phyloP scores from a whole-genome alignment of 2,113 vertebrate genomes.

The Tamias sibiricus region DNA sequence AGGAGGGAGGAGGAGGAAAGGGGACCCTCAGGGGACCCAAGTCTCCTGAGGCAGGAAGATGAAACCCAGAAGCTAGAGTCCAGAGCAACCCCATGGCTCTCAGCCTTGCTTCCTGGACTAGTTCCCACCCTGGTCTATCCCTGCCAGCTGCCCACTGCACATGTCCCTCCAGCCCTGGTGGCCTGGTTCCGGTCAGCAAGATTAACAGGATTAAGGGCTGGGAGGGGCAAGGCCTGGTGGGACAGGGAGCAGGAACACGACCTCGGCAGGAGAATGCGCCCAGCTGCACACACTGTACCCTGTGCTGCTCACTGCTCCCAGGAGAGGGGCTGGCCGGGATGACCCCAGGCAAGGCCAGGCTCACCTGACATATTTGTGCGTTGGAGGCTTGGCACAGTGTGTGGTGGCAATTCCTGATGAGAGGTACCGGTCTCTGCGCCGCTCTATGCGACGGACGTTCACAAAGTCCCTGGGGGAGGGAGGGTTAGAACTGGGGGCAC shows the following conservation, averaged over 20 bases:
- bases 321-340: not conserved
- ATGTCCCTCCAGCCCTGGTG: not conserved
- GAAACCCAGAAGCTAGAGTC: not conserved
- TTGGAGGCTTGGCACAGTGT: constrained; percentile 91
- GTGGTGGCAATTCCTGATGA: constrained; percentile 94
- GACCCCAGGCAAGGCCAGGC: not conserved
- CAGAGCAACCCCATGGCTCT: not conserved
- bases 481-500: not conserved
- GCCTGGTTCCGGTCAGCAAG: not conserved
- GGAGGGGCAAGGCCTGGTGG: not conserved
- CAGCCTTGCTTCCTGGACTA: not conserved
- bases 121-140: not conserved
- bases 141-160: not conserved
- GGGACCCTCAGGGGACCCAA: rapidly evolving
- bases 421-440: constrained; percentile 93
- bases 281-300: not conserved
- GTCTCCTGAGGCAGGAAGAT: not conserved
- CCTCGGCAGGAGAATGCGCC: not conserved
- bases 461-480: constrained; percentile 93
- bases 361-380: constrained; percentile 94
- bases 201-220: not conserved
- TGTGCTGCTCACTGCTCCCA: not conserved
- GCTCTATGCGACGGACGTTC: constrained; percentile 96
- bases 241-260: not conserved
- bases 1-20: not conserved